Evolutionary conservation across 2,888 invertebrate species (phyloP).

Genomic region (Diaprepes abbreviatus): DNA sequence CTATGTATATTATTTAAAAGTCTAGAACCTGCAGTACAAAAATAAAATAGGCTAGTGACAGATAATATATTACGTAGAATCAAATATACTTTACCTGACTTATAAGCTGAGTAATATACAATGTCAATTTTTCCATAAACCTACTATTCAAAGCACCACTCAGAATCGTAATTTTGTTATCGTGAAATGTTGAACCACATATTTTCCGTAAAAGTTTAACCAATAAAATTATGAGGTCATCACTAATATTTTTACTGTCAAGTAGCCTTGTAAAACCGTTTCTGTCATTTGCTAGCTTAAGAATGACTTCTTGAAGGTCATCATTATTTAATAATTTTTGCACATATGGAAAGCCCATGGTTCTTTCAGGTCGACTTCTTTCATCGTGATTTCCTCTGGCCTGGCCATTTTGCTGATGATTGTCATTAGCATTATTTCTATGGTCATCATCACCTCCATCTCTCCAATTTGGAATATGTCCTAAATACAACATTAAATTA

Average conservation of each 20-base stretch:
- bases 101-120: conserved; percentile 23
- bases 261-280: conserved; percentile 34
- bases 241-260: conserved; percentile 12
- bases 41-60: too few species aligned
- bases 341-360: conserved; percentile 24
- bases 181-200: conserved; percentile 21
- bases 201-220: conserved; percentile 21
- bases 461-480: background rate
- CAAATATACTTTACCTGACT: conserved; percentile 41
- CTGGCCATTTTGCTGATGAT: background rate
- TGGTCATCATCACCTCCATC: background rate
- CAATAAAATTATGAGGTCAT: conserved; percentile 32
- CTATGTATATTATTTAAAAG: too few species aligned
- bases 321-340: conserved; percentile 9
- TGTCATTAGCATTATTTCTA: background rate
- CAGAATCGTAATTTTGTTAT: conserved; percentile 20
- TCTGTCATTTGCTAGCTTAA: conserved; percentile 24
- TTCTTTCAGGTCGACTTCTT: conserved; percentile 6
- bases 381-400: background rate
- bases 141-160: conserved; percentile 11
- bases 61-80: too few species aligned
- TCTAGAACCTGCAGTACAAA: too few species aligned
- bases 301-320: conserved; percentile 23
- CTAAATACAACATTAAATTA: too few species aligned
- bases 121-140: conserved; percentile 36